A percentile compares a stretch with the other conserved stretches of the same genome.
Evolutionary conservation across 92 coral and sea anemone genomes (phyloP).

Genomic region (Parazoanthus atlanticus): DNA sequence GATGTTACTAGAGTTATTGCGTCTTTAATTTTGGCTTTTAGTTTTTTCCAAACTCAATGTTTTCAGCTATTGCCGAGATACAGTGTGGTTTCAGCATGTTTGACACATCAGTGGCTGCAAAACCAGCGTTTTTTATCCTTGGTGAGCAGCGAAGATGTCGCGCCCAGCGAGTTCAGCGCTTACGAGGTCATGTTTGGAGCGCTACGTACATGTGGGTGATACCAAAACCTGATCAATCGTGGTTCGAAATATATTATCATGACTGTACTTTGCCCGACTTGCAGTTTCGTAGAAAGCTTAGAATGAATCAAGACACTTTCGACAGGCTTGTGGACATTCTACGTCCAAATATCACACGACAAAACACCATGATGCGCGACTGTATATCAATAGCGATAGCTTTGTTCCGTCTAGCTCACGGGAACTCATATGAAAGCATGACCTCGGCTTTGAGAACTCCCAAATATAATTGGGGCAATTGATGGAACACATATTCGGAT

Average conservation of each 20-base stretch:
- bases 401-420: constrained; percentile 11
- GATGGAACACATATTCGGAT: constrained; percentile 35
- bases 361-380: constrained; percentile 23
- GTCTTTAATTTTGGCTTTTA: constrained; percentile 9
- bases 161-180: constrained; percentile 9
- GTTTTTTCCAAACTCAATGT: neutral
- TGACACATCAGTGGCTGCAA: constrained; percentile 17
- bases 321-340: constrained; percentile 18
- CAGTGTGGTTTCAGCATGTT: constrained; percentile 1
- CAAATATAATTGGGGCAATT: constrained; percentile 3
- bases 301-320: constrained; percentile 35
- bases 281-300: constrained; percentile 43
- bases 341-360: constrained; percentile 20
- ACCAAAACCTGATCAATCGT: constrained; percentile 48
- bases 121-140: constrained; percentile 7
- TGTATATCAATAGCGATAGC: constrained; percentile 3
- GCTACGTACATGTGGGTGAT: constrained; percentile 40
- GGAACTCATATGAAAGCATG: constrained; percentile 17
- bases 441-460: constrained; percentile 25
- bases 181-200: neutral
- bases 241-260: constrained; percentile 52
- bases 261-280: constrained; percentile 43
- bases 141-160: neutral
- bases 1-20: constrained; percentile 24
- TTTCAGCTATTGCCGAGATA: constrained; percentile 12